Conservation (phyloP, 2,888 invertebrate genomes). For the Eilema griseolum region DNA sequence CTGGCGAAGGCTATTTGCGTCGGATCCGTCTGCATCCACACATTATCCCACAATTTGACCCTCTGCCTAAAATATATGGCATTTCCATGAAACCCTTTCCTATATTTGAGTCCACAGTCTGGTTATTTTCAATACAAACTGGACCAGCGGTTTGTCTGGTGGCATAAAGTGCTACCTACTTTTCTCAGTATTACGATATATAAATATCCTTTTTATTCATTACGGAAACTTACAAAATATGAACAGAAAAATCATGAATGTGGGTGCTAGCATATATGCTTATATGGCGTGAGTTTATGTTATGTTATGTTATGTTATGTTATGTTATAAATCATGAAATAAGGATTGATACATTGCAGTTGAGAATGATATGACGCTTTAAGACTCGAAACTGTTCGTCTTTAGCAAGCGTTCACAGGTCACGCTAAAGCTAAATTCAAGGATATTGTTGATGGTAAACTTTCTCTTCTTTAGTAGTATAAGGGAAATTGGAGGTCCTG, state of each 20-base stretch:
- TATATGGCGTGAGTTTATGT: too few relatives aligned
- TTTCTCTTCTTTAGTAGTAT: too few relatives aligned
- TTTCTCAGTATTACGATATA: background rate
- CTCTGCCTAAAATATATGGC: slow-evolving; percentile 65
- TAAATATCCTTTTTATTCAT: background rate
- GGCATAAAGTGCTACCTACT: background rate
- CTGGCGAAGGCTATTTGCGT: slow-evolving; percentile 68
- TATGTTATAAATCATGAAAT: too few relatives aligned
- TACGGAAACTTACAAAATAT: background rate
- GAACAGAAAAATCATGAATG: background rate
- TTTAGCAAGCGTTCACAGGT: too few relatives aligned
- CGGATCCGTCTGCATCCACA: slow-evolving; percentile 60
- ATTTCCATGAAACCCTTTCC: slow-evolving; percentile 62
- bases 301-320: too few relatives aligned
- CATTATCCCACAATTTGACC: slow-evolving; percentile 72
- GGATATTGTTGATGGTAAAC: too few relatives aligned
- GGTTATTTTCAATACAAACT: background rate
- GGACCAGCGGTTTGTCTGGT: background rate
- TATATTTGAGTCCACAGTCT: slow-evolving; percentile 46
- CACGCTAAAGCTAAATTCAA: too few relatives aligned
- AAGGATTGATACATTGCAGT: background rate
- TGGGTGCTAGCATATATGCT: too few relatives aligned
- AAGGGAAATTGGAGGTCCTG: too few relatives aligned
- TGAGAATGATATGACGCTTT: too few relatives aligned
- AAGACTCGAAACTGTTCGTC: too few relatives aligned